Evolutionary conservation across 2,797 vertebrate species (phyloP).

Genomic region (Enteromius anoplus): DNA sequence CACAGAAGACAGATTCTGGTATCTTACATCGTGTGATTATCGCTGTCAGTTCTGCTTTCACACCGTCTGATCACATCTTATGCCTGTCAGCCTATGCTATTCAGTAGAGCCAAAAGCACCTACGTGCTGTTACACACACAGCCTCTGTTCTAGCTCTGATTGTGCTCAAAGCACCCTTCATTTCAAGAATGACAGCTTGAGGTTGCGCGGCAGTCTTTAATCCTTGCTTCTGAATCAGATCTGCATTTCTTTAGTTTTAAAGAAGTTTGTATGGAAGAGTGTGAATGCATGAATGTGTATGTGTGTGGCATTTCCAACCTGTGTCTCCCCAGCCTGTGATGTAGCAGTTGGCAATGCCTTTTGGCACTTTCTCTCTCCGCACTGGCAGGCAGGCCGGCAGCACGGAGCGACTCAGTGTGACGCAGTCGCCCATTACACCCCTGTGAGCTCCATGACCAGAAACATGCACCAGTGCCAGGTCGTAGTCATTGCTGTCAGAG

Average conservation of each 20-base stretch:
- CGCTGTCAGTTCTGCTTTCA: slow-evolving; percentile 43
- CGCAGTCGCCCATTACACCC: slow-evolving; percentile 75
- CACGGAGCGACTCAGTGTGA: slow-evolving; percentile 85
- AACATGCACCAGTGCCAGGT: slow-evolving; percentile 89
- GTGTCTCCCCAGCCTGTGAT: slow-evolving; percentile 99
- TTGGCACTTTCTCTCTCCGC: slow-evolving; percentile 85
- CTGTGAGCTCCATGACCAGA: slow-evolving; percentile 71
- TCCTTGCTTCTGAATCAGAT: background rate
- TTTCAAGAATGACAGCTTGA: slow-evolving; percentile 6
- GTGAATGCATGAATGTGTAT: slow-evolving; percentile 12
- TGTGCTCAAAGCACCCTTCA: slow-evolving; percentile 11
- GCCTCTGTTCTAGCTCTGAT: background rate
- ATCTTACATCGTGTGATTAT: slow-evolving; percentile 16
- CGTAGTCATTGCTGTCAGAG: slow-evolving; percentile 87
- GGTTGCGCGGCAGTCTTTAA: slow-evolving; percentile 8
- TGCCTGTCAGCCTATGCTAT: slow-evolving; percentile 4
- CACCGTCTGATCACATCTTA: slow-evolving; percentile 33
- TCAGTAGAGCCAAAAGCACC: slow-evolving; percentile 9
- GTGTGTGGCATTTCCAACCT: slow-evolving; percentile 76
- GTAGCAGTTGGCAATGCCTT: slow-evolving; percentile 87
- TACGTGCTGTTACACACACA: background rate
- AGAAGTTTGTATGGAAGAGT: background rate
- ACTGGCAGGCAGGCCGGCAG: slow-evolving; percentile 89
- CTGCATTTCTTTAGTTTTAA: slow-evolving; percentile 8
- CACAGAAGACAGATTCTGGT: slow-evolving; percentile 19